Percentiles rank a stretch among this genome's conserved stretches.
These are phyloP conservation scores for Sebastes hubbsi DNA, from an alignment of 2,797 vertebrate genomes.

Conservation along the genomic window DNA sequence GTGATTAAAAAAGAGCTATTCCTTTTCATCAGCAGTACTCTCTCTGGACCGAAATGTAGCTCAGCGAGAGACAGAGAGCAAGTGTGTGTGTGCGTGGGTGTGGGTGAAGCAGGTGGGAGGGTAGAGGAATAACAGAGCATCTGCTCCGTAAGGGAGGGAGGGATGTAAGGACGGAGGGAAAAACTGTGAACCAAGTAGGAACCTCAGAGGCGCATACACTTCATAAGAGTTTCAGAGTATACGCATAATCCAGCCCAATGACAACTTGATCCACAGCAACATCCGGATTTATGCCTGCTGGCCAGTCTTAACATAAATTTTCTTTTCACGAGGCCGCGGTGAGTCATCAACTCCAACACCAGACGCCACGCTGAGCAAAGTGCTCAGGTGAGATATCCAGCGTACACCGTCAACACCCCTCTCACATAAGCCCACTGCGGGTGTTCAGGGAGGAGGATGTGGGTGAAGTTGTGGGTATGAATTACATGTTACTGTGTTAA, in stretches of 20 bases:
- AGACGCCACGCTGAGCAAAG: conserved; percentile 23
- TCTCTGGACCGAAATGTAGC: conserved; percentile 49
- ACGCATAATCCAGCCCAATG: conserved; percentile 38
- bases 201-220: conserved; percentile 16
- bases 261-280: conserved; percentile 33
- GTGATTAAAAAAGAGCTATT: conserved; percentile 63
- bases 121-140: conserved; percentile 74
- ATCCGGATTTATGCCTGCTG: not conserved
- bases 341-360: conserved; percentile 34
- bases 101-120: conserved; percentile 78
- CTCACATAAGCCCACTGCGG: conserved; percentile 11
- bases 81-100: conserved; percentile 67
- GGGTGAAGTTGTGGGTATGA: conserved; percentile 24
- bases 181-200: conserved; percentile 20
- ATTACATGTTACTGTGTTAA: not conserved
- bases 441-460: conserved; percentile 21
- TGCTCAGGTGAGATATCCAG: conserved; percentile 39
- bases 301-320: conserved; percentile 7
- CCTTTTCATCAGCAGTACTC: conserved; percentile 57
- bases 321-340: not conserved
- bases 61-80: conserved; percentile 62
- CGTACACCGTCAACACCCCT: conserved; percentile 4
- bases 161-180: conserved; percentile 37
- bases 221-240: conserved; percentile 36
- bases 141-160: conserved; percentile 48